Evolutionary conservation across 2,113 vertebrate genomes (phyloP), one percentile per base, ranked within the genome.

Genomic region (Morphnarchus princeps): DNA sequence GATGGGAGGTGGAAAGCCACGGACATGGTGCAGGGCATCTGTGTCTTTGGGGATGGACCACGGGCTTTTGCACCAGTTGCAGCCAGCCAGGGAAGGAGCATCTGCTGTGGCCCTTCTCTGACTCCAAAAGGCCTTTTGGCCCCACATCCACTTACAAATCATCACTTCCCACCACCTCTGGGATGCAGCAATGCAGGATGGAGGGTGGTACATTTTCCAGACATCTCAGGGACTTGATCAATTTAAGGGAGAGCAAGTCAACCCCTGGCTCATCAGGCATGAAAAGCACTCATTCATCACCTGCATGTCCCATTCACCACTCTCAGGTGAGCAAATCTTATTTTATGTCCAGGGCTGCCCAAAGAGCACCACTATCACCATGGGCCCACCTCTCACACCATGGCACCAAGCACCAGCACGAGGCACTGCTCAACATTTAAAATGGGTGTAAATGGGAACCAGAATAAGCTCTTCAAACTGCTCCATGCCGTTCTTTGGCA

Each of bases 381-480:
- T 1, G 24, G 34, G 29, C 29, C 7, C 15, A 24, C 9, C 7
- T 73, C 40, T 52, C 49, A 29, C 3, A 3, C 49, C 1, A 3
- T 11, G 28, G 47, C 55, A 74, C 47, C 61, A 55, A 61, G 47
- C 21, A 79, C n/a, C 72, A 73, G 59, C 61, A 57, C 25, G n/a
- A 40, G 16, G 29, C 34, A 58, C 55, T 21, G 43, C 63, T 50
- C 25, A 28, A 34, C 28, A 17, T 40, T 63, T 43, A 63, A 22
- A 38, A 6, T 28, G 31, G 73, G 21, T 2, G 2, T 34, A 57
- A 76, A 58, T 0, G 8, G 19, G 42, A 90, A 58, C 38, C 49
- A 45, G 20, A 63, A 52, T 11, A 45, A 45, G 14, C 21, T 50
- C 54, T 55, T 24, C 2, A 7, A 73, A 49, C 47, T 14, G 28